Base-by-base conservation (phyloP, 1,140 invertebrate genomes). In the Platyscapa corneri region DNA sequence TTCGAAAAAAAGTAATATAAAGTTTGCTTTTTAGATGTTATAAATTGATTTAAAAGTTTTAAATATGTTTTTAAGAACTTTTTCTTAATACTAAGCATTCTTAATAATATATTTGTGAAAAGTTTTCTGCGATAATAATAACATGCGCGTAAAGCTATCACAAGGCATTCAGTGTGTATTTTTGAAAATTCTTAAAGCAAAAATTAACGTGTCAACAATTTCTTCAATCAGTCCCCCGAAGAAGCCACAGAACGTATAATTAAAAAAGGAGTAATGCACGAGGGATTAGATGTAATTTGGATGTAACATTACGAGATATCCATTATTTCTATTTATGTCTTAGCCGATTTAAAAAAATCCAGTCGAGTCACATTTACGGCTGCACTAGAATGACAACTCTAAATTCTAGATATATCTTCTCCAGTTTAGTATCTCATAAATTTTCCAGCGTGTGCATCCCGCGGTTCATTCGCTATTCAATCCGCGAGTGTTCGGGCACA, bases 401-500 rank as follows among this genome's bases (percentile, higher is more conserved):
- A 80, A 56, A 82, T 82, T 53, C 64, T 23, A 49, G 42, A 46
- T 72, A 42, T 30, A 53, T 70, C 79, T 82, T 82, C 30, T 23
- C 46, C 39, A 53, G 30, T 37, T 82, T 72, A 70, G 81, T 67
- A 72, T 74, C 81, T n/a, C 70, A 74, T 64, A 67, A 74, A 74
- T 74, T 53, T 74, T 77, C 82, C 27, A 81, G 30, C 39, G n/a
- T 46, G 64, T 53, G 23, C 49, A 79, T 64, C 37, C 37, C 37
- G 37, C 34, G 23, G 30, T 64, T 84, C 82, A 78, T 67, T 78
- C 39, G 6, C 77, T 49, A 84, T 84, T 72, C 83, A 79, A 84
- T 82, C 46, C 64, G 42, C 80, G 65, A 46, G 64, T 64, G 64
- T 12, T 64, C 23, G 80, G 10, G 23, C 34, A 49, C 75, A 72